phyloP scores from a whole-genome alignment of 2,113 vertebrate genomes.

The Hippocampus barbouri region DNA sequence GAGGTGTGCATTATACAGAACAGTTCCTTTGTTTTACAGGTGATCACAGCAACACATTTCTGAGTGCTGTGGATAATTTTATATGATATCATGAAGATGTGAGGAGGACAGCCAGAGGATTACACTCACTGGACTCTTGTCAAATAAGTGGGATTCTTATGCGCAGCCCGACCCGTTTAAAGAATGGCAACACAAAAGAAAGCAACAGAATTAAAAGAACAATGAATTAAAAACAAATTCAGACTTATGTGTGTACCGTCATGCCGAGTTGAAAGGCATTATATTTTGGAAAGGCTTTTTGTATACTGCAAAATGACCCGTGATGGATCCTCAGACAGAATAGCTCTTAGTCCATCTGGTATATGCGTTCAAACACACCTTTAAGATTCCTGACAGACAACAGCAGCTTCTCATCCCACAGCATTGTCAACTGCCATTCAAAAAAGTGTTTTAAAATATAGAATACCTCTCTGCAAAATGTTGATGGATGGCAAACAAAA shows the following conservation, averaged over 20 bases:
- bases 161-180: not conserved
- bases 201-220: not conserved
- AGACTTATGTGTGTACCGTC: not conserved
- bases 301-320: not conserved
- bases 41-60: conserved; percentile 43
- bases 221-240: not conserved
- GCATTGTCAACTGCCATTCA: not conserved
- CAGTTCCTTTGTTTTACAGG: conserved; percentile 50
- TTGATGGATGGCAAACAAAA: not conserved
- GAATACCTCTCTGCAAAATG: not conserved
- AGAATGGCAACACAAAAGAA: not conserved
- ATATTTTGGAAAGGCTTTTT: not conserved
- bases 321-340: not conserved
- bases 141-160: conserved; percentile 1
- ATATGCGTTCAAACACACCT: not conserved
- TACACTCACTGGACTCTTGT: not conserved
- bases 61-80: conserved; percentile 36
- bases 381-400: not conserved
- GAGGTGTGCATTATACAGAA: not conserved
- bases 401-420: not conserved
- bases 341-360: not conserved
- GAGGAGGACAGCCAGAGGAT: conserved; percentile 3
- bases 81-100: conserved; percentile 8
- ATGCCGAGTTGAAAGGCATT: not conserved
- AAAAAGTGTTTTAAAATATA: not conserved